Conservation (phyloP, 2,113 vertebrate genomes). For the mouse (Mus musculus) region DNA sequence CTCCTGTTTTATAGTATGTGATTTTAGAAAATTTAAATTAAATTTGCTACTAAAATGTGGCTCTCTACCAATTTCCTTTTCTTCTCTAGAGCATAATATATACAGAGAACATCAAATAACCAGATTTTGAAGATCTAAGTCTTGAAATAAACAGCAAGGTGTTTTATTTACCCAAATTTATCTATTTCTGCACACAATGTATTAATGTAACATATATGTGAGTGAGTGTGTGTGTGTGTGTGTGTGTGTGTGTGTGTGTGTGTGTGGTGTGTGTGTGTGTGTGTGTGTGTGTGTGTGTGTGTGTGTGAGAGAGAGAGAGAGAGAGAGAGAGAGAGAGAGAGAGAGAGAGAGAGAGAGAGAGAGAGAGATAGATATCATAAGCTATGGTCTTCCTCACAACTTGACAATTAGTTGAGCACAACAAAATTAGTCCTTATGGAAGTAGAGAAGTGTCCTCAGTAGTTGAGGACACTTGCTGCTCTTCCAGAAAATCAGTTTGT, state of each 20-base stretch:
- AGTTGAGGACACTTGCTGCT: neutral
- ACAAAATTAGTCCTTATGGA: neutral
- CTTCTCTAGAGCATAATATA: neutral
- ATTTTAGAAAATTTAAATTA: neutral
- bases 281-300: too few relatives aligned
- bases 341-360: too few relatives aligned
- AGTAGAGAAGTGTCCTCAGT: neutral
- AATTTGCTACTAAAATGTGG: neutral
- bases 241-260: too few relatives aligned
- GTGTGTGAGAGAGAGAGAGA: too few relatives aligned
- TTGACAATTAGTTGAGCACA: constrained; percentile 20
- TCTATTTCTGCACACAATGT: neutral
- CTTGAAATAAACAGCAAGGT: constrained; percentile 6
- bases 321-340: too few relatives aligned
- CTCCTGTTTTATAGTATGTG: neutral
- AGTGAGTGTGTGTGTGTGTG: too few relatives aligned
- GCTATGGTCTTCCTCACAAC: neutral
- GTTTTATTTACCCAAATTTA: neutral
- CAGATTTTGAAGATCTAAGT: neutral
- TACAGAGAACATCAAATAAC: neutral
- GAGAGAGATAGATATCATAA: neutral
- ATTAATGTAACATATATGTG: constrained; percentile 20
- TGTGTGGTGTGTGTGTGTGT: too few relatives aligned
- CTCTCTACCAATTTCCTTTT: constrained; percentile 7
- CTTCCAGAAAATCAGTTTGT: neutral